A percentile compares a stretch with the other conserved stretches of the same genome.
Evolutionary conservation across 2,113 vertebrate genomes (phyloP).

Genomic region (Glaucidium brasilianum): DNA sequence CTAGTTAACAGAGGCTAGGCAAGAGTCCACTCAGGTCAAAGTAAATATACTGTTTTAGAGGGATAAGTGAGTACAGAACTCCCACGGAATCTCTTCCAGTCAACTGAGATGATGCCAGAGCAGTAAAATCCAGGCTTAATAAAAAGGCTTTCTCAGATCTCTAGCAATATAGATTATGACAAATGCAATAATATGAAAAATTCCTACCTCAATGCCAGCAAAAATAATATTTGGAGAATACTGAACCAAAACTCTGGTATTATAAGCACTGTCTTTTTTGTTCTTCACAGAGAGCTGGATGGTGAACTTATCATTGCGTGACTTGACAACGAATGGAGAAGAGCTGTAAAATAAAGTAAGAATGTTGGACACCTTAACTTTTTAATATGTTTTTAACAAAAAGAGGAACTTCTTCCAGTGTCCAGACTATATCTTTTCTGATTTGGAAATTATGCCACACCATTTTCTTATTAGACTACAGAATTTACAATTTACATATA

Average conservation of each 20-base stretch:
- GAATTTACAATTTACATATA: neutral
- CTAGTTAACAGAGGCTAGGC: neutral
- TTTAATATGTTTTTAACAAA: neutral
- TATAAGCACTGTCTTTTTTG: constrained; percentile 91
- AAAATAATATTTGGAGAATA: constrained; percentile 92
- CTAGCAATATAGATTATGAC: neutral
- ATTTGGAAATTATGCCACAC: neutral
- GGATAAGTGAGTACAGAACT: neutral
- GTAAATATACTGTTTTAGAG: neutral
- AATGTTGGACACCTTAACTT: neutral
- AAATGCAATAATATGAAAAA: neutral
- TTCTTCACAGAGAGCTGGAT: constrained; percentile 82
- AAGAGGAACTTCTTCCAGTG: neutral
- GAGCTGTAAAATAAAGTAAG: constrained; percentile 49
- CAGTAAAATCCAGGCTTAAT: neutral
- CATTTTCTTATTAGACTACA: neutral
- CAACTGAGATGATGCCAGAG: neutral
- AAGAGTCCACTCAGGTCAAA: neutral
- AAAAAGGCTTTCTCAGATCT: neutral
- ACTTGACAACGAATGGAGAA: constrained; percentile 78
- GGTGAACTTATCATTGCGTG: constrained; percentile 82
- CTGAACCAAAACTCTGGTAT: constrained; percentile 83
- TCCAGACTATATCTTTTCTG: neutral
- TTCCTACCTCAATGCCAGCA: constrained; percentile 87
- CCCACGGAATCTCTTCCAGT: neutral